Conservation (phyloP, 2,797 vertebrate genomes). For the Rhinogobio ventralis region DNA sequence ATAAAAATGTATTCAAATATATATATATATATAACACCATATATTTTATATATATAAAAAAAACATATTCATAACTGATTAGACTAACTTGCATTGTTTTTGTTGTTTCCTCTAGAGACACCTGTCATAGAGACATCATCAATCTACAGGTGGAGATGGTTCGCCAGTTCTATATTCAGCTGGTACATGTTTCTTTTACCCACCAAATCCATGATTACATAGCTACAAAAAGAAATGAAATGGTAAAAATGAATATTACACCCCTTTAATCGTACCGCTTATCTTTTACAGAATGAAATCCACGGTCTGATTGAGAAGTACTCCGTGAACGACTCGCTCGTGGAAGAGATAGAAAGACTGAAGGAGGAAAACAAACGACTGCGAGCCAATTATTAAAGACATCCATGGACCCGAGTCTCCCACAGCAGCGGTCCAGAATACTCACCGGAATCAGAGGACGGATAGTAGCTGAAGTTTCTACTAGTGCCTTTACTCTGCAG, state of each 20-base stretch:
- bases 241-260: neutral
- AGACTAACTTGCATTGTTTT: neutral
- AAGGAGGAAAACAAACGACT: slow-evolving; percentile 93
- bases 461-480: neutral
- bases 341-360: slow-evolving; percentile 93
- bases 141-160: slow-evolving; percentile 99
- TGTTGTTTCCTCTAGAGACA: slow-evolving; percentile 78
- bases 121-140: slow-evolving; percentile 92
- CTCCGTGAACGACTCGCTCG: slow-evolving; percentile 91
- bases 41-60: no score
- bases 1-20: neutral
- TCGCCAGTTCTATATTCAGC: slow-evolving; percentile 94
- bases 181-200: slow-evolving; percentile 75
- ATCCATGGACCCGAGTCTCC: neutral
- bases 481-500: slow-evolving; percentile 39
- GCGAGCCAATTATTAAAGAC: slow-evolving; percentile 87
- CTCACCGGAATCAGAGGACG: neutral
- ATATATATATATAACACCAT: neutral
- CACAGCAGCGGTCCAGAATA: slow-evolving; percentile 26
- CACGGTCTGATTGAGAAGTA: slow-evolving; percentile 91
- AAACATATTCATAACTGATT: neutral
- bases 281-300: slow-evolving; percentile 88
- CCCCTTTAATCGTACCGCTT: neutral
- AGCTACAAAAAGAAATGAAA: neutral
- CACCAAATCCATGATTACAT: neutral